Evolutionary conservation across 2,113 vertebrate species (phyloP).

Genomic region (Tragulus kanchil): DNA sequence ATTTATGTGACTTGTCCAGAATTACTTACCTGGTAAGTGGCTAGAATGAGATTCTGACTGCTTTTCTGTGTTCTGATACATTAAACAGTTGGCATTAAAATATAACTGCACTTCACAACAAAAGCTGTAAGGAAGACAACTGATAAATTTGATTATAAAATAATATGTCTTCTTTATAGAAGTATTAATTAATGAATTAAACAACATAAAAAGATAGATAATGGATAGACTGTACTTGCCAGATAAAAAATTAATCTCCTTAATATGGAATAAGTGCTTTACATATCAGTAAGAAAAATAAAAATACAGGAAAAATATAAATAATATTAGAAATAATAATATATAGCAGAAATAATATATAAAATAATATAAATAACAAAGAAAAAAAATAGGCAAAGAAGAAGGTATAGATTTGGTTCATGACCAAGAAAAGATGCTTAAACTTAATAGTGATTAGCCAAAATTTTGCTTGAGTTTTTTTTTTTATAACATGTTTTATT

Average conservation of each 20-base stretch:
- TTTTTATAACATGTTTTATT: too few relatives aligned
- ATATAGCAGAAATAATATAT: too few relatives aligned
- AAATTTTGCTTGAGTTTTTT: not conserved
- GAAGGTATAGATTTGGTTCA: not conserved
- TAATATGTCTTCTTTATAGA: not conserved
- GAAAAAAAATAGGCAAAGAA: not conserved
- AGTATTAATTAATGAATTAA: slow-evolving; percentile 25
- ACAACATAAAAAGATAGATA: slow-evolving; percentile 32
- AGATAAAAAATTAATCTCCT: slow-evolving; percentile 20
- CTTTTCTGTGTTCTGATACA: not conserved
- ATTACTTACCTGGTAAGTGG: not conserved
- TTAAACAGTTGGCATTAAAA: not conserved
- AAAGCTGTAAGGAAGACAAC: not conserved
- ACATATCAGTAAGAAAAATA: slow-evolving; percentile 16
- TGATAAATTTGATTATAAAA: slow-evolving; percentile 1
- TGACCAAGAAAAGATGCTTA: slow-evolving; percentile 22
- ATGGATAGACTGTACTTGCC: not conserved
- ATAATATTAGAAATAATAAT: too few relatives aligned
- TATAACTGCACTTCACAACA: not conserved
- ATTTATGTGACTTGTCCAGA: slow-evolving; percentile 35
- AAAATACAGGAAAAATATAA: not conserved
- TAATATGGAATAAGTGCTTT: not conserved
- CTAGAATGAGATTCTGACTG: not conserved
- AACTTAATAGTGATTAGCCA: not conserved
- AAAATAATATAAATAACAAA: too few relatives aligned